Evolutionary conservation across 2,797 vertebrate species (phyloP).

Genomic region (Pseudomugil gertrudae): DNA sequence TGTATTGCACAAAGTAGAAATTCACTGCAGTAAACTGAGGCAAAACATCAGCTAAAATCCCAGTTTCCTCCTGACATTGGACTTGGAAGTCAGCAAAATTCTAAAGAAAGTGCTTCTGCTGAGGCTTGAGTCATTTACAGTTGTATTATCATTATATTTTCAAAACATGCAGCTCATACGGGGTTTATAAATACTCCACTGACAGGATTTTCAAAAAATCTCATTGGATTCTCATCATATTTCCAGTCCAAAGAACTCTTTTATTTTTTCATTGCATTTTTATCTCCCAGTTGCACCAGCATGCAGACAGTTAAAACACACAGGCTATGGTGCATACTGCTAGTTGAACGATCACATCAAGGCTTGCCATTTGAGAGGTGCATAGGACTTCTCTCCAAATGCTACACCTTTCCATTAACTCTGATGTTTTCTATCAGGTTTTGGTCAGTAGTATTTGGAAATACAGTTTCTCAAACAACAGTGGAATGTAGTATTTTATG

Average conservation of each 20-base stretch:
- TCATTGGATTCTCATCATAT: slow-evolving; percentile 9
- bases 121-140: not conserved
- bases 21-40: not conserved
- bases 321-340: slow-evolving; percentile 57
- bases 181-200: slow-evolving; percentile 13
- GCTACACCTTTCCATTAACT: slow-evolving; percentile 63
- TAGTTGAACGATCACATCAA: slow-evolving; percentile 72
- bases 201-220: slow-evolving; percentile 23
- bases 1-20: not conserved
- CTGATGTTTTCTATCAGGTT: slow-evolving; percentile 68
- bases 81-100: not conserved
- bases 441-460: not conserved
- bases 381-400: slow-evolving; percentile 71
- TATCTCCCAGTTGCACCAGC: slow-evolving; percentile 47
- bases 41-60: not conserved
- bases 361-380: slow-evolving; percentile 65
- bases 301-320: slow-evolving; percentile 53
- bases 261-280: slow-evolving; percentile 24
- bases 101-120: not conserved
- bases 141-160: slow-evolving; percentile 4
- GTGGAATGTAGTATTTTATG: not conserved
- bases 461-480: not conserved
- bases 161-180: not conserved
- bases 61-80: not conserved
- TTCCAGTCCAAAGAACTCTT: slow-evolving; percentile 24